Conservation (phyloP, 2,113 vertebrate species). For the Dromaius novaehollandiae region DNA sequence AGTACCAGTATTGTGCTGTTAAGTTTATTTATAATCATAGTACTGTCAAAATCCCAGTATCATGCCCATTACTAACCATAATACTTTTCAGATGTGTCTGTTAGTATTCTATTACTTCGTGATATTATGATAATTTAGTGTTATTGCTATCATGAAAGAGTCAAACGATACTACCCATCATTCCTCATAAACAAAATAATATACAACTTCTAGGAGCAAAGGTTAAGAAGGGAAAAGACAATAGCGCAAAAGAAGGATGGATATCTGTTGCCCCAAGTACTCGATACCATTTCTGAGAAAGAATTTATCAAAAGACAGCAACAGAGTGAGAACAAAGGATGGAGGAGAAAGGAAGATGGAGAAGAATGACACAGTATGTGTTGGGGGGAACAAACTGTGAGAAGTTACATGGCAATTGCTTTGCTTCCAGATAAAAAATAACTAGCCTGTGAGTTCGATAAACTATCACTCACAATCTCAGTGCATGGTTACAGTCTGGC, state of each 20-base stretch:
- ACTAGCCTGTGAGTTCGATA: neutral
- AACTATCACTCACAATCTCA: neutral
- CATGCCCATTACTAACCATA: neutral
- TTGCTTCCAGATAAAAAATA: neutral
- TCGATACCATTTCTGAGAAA: neutral
- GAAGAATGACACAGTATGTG: neutral
- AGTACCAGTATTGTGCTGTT: neutral
- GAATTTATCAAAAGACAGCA: neutral
- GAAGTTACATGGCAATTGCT: neutral
- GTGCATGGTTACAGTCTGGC: neutral
- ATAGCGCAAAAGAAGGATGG: neutral
- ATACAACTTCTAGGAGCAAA: neutral
- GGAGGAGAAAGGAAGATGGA: neutral
- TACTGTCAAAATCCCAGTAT: neutral
- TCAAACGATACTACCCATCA: neutral
- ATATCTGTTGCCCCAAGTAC: neutral
- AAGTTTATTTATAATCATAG: neutral
- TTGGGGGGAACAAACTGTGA: neutral
- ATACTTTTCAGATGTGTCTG: neutral
- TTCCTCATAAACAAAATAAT: neutral
- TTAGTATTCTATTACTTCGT: neutral
- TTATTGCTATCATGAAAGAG: neutral
- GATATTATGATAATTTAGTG: neutral
- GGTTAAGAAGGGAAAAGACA: neutral
- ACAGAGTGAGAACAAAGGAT: neutral